Evolutionary conservation across 2,113 vertebrate species (phyloP), one percentile per base, ranked within the genome.

Genomic region (Trematocara macrostoma): DNA sequence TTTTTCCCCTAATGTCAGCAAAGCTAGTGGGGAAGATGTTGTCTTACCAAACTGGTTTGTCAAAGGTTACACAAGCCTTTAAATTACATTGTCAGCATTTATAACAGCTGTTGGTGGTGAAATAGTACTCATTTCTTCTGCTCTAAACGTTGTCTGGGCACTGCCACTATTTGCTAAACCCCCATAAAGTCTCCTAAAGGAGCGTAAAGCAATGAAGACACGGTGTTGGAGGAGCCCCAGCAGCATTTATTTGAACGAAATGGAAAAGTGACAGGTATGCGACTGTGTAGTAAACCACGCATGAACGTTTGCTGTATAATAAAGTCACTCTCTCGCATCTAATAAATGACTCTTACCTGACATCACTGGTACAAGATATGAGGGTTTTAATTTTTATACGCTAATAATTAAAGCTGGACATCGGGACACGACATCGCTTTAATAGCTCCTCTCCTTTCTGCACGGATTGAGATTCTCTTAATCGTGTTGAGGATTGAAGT

Each of bases 171-270:
- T 95, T 91, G 84, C 89, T 84, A 87, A 88, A 81, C 79, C 53
- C 86, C 88, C 87, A 92, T 93, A 93, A 95, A 93, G 85, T 92
- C 82, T 83, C 85, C 88, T 90, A 92, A 95, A 84, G 91, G 82
- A 78, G 91, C 89, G 53, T 61, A 84, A 95, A 95, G 91, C 89
- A 88, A 95, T 90, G 92, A 93, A 87, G 93, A 93, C 84, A 76
- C 71, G 86, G 79, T 56, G 49, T 31, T 86, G 83, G 80, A 86
- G 79, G 91, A 88, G 86, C 80, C 55, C 64, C 49, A 71, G 81
- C 86, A 89, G 85, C 92, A 93, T 96, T 95, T 90, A 94, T 94
- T 93, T 88, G 86, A 94, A 94, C 88, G 88, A 93, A 93, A 94
- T 89, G 89, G 91, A 88, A 95, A 94, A 84, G 85, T 93, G 94